A percentile compares a stretch with the other conserved stretches of the same genome.
Conservation (phyloP, 2,113 vertebrate species). For the Nannobrachium achirus region DNA sequence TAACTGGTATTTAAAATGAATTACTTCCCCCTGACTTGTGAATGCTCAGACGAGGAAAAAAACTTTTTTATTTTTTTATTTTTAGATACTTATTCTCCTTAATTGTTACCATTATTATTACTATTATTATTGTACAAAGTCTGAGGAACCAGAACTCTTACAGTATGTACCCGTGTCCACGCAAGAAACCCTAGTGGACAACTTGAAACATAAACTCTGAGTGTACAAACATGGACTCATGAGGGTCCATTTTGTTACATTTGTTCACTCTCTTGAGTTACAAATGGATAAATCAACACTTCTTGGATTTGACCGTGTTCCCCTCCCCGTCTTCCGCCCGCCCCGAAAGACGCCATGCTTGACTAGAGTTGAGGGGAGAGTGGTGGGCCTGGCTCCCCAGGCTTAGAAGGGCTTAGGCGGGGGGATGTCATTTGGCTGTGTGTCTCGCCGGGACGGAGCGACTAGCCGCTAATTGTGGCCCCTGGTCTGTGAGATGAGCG, state of each 20-base stretch:
- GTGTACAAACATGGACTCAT: neutral
- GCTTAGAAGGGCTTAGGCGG: conserved; percentile 80
- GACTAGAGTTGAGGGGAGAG: conserved; percentile 56
- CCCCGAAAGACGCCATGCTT: conserved; percentile 71
- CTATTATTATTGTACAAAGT: no score
- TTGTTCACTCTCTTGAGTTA: no score
- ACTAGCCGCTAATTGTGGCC: conserved; percentile 80
- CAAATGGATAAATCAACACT: no score
- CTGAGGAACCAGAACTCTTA: no score
- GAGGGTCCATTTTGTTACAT: neutral
- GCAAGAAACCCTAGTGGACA: no score
- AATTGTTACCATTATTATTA: no score
- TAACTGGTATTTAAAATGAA: neutral
- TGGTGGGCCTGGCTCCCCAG: conserved; percentile 54
- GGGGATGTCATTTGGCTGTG: conserved; percentile 72
- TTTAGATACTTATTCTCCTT: no score
- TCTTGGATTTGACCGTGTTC: conserved; percentile 36
- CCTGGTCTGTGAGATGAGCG: conserved; percentile 71
- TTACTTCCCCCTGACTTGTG: neutral
- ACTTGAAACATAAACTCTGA: no score
- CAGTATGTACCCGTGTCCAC: no score
- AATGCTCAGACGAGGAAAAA: no score
- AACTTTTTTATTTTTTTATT: no score
- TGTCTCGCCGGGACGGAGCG: conserved; percentile 69
- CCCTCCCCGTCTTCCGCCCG: conserved; percentile 46